Evolutionary conservation across 1,140 invertebrate genomes (phyloP), one percentile per base, ranked within the genome.

Genomic region (Bombus picipes): DNA sequence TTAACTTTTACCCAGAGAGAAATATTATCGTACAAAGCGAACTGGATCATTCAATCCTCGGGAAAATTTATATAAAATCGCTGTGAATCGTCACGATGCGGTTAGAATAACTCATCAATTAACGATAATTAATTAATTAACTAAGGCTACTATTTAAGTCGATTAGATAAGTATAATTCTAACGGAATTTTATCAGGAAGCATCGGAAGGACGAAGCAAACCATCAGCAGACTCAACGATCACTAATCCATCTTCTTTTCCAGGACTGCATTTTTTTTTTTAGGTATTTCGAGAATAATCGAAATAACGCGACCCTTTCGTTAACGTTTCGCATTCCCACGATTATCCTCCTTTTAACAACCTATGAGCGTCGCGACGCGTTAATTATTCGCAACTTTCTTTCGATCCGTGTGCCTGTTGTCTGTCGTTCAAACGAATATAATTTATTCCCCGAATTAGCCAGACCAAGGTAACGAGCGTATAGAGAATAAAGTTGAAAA

Each of bases 181-280:
- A 41, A 47, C n/a, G 3, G 4, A 68, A 57, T 72, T 80, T 80
- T 37, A 65, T 34, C 25, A 79, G 77, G 47, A 37, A 41, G 5
- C 77, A 22, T 28, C 28, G 8, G 3, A 57, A 8, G 53, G 53
- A 57, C 71, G 3, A 1, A 22, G 0, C 34, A 18, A 10, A 4
- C 3, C 6, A 18, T 1, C 77, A 9, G 32, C 77, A n/a, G 25
- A 28, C 8, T 2, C 8, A 18, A 43, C 13, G 15, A 25, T 10
- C 28, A 85, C 79, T 85, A 85, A 85, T 81, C 62, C n/a, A 81
- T n/a, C 71, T 74, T 85, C 59, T 75, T 85, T 85, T 85, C 9
- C 84, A 85, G 84, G 59, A 9, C n/a, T 25, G 28, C 1, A 18
- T 65, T 6, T 37, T 10, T 34, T 34, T 81, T 59, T 62, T 81